Evolutionary conservation across 2,113 vertebrate species (phyloP).

Genomic region (Hemichromis elongatus): DNA sequence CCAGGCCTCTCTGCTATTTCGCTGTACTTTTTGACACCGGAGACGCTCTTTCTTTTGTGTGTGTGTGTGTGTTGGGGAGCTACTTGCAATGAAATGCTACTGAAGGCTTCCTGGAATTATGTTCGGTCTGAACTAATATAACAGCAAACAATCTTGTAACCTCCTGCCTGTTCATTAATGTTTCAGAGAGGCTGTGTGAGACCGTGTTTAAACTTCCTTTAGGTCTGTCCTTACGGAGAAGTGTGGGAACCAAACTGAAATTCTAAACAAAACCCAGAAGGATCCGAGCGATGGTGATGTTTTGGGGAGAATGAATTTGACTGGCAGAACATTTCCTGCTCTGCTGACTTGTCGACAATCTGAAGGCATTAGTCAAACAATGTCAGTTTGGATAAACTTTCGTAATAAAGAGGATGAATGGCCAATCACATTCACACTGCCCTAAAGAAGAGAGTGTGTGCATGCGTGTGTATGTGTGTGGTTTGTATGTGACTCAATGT

Average conservation of each 20-base stretch:
- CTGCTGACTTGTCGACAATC: neutral
- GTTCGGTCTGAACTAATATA: neutral
- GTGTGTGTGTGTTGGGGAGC: neutral
- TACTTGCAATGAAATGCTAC: neutral
- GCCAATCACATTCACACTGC: neutral
- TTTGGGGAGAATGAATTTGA: neutral
- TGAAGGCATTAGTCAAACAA: conserved; percentile 38
- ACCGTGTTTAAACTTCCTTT: neutral
- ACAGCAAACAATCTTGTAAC: neutral
- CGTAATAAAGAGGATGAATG: conserved; percentile 7
- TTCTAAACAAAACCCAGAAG: neutral
- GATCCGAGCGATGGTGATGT: neutral
- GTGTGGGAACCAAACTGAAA: conserved; percentile 26
- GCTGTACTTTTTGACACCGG: conserved; percentile 10
- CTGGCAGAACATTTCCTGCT: conserved; percentile 16
- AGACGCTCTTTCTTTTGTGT: neutral
- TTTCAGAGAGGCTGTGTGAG: conserved; percentile 5
- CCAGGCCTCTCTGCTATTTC: conserved; percentile 14
- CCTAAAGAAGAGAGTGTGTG: conserved; percentile 1
- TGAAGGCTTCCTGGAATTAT: neutral
- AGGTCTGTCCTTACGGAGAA: neutral
- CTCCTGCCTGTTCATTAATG: neutral
- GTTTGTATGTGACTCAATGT: conserved; percentile 45
- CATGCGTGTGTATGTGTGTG: neutral
- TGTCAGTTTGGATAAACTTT: conserved; percentile 25